phyloP scores from a whole-genome alignment of 2,888 invertebrate genomes.

The Ashinkailepas kermadecensis region DNA sequence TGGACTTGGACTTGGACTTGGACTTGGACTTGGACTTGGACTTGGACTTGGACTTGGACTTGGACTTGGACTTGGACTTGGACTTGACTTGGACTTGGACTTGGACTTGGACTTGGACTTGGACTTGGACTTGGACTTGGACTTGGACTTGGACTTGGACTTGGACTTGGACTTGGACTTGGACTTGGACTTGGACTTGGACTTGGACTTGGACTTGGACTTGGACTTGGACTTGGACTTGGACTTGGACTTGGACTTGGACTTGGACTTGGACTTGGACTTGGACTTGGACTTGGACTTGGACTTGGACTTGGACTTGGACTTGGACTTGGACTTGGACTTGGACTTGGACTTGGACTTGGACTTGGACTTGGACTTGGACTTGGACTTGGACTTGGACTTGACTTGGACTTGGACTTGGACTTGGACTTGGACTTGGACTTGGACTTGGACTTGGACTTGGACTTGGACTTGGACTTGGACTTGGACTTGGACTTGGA shows the following conservation, averaged over 20 bases:
- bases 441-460: slow-evolving; percentile 14
- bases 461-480: slow-evolving; percentile 14
- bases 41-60: slow-evolving; percentile 14
- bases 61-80: too few relatives aligned
- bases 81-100: slow-evolving; percentile 14
- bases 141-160: slow-evolving; percentile 14
- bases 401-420: slow-evolving; percentile 14
- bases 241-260: slow-evolving; percentile 14
- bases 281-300: slow-evolving; percentile 14
- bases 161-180: slow-evolving; percentile 14
- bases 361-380: slow-evolving; percentile 14
- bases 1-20: slow-evolving; percentile 14
- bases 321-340: slow-evolving; percentile 14
- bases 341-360: slow-evolving; percentile 14
- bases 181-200: slow-evolving; percentile 14
- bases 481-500: slow-evolving; percentile 14
- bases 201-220: slow-evolving; percentile 14
- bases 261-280: background rate
- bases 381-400: slow-evolving; percentile 8
- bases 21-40: slow-evolving; percentile 14
- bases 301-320: slow-evolving; percentile 14
- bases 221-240: slow-evolving; percentile 14
- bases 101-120: slow-evolving; percentile 21
- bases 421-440: slow-evolving; percentile 21
- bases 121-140: slow-evolving; percentile 14